Evolutionary conservation across 2,888 invertebrate species (phyloP).

Genomic region (Drosophila dives): DNA sequence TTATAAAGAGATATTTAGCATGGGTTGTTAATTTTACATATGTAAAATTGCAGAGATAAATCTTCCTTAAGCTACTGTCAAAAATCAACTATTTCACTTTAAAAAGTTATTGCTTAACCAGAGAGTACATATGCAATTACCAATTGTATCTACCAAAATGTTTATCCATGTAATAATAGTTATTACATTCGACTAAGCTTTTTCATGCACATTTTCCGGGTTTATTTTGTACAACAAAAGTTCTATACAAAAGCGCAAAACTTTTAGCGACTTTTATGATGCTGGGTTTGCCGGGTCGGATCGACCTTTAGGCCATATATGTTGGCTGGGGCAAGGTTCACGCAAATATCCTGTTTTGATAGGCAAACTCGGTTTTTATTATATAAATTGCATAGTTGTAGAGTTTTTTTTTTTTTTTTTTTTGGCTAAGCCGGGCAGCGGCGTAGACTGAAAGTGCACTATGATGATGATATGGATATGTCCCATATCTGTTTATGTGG

Average conservation of each 20-base stretch:
- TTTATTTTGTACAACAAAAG: slow-evolving; percentile 51
- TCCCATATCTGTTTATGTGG: slow-evolving; percentile 21
- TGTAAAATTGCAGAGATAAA: background rate
- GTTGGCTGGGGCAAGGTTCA: slow-evolving; percentile 25
- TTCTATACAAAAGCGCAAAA: slow-evolving; percentile 55
- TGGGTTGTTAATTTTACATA: background rate
- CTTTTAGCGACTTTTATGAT: slow-evolving; percentile 69
- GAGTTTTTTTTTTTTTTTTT: slow-evolving; percentile 17
- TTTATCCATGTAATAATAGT: slow-evolving; percentile 61
- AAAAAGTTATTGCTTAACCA: background rate
- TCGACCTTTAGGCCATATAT: slow-evolving; percentile 11
- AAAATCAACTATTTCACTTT: slow-evolving; percentile 6
- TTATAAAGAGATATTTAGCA: background rate
- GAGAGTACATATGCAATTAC: slow-evolving; percentile 27
- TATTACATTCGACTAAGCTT: slow-evolving; percentile 67
- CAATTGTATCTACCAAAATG: slow-evolving; percentile 59
- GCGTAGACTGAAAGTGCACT: slow-evolving; percentile 54
- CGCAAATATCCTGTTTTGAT: slow-evolving; percentile 74
- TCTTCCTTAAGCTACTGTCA: background rate
- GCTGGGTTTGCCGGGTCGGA: slow-evolving; percentile 19
- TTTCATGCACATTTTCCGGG: slow-evolving; percentile 41
- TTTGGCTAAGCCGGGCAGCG: slow-evolving; percentile 69
- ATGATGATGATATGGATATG: slow-evolving; percentile 40
- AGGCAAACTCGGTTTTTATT: slow-evolving; percentile 67
- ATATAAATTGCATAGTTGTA: slow-evolving; percentile 72